A percentile compares a stretch with the other conserved stretches of the same genome.
Conservation (phyloP, 2,888 invertebrate genomes). For the Hirtodrosophila histrioides region DNA sequence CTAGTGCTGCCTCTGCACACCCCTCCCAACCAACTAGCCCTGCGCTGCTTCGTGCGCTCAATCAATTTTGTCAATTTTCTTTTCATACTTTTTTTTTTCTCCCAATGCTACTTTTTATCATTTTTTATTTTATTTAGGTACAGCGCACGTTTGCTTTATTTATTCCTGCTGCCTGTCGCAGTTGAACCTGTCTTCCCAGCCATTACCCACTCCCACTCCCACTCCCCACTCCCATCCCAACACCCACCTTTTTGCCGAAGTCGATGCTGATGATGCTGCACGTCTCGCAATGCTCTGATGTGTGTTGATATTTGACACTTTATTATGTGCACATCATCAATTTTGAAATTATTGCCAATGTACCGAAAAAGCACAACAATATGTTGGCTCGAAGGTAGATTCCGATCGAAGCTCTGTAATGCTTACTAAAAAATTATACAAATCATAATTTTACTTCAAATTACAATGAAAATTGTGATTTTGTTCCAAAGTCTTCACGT, state of each 20-base stretch:
- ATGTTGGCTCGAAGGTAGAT: conserved; percentile 24
- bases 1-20: conserved; percentile 8
- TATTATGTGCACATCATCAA: conserved; percentile 82
- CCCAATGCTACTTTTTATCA: conserved; percentile 18
- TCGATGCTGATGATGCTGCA: conserved; percentile 53
- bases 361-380: conserved; percentile 39
- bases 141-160: conserved; percentile 59
- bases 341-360: conserved; percentile 71
- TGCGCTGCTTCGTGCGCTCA: conserved; percentile 57
- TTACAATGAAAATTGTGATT: neutral
- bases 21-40: neutral
- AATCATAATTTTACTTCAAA: neutral
- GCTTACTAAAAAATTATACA: conserved; percentile 1
- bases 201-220: conserved; percentile 51
- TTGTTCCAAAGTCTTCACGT: too few species aligned
- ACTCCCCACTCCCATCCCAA: too few species aligned
- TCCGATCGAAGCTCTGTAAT: neutral
- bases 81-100: conserved; percentile 23
- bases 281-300: conserved; percentile 61
- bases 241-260: conserved; percentile 28
- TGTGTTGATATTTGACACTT: conserved; percentile 79
- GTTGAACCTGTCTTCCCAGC: conserved; percentile 52
- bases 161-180: conserved; percentile 52
- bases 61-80: conserved; percentile 72
- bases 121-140: conserved; percentile 33